A percentile compares a stretch with the other conserved stretches of the same genome.
These are phyloP conservation scores for Tetramorium bicarinatum DNA, from an alignment of 2,888 invertebrate species.

Conservation along the genomic window DNA sequence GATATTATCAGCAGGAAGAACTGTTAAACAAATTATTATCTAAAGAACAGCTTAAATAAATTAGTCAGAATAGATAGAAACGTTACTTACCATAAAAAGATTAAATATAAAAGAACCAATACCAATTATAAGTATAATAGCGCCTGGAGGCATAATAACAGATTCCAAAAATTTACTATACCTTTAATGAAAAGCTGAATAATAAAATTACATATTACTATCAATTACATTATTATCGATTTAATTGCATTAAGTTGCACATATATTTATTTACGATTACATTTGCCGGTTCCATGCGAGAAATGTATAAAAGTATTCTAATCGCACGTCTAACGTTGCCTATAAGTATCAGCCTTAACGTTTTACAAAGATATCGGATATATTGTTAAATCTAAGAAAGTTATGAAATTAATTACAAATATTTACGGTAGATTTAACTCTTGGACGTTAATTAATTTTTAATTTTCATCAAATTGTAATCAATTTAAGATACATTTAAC, in stretches of 20 bases:
- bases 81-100: constrained; percentile 35
- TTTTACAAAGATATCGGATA: not conserved
- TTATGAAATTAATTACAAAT: not conserved
- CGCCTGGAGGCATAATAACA: not conserved
- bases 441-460: not conserved
- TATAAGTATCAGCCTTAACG: not conserved
- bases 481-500: not conserved
- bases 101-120: constrained; percentile 26
- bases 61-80: not conserved
- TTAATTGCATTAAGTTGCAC: not conserved
- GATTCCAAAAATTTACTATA: constrained; percentile 1
- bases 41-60: not conserved
- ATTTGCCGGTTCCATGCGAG: not conserved
- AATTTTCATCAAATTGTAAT: not conserved
- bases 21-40: not conserved
- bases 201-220: constrained; percentile 4
- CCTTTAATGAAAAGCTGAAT: constrained; percentile 32
- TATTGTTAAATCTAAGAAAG: not conserved
- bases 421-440: not conserved
- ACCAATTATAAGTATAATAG: constrained; percentile 27
- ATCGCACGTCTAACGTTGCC: not conserved
- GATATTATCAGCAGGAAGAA: not conserved
- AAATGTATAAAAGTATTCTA: not conserved
- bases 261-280: not conserved
- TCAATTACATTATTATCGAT: not conserved